phyloP scores from a whole-genome alignment of 2,797 vertebrate genomes.

The Chloroceryle amazona region DNA sequence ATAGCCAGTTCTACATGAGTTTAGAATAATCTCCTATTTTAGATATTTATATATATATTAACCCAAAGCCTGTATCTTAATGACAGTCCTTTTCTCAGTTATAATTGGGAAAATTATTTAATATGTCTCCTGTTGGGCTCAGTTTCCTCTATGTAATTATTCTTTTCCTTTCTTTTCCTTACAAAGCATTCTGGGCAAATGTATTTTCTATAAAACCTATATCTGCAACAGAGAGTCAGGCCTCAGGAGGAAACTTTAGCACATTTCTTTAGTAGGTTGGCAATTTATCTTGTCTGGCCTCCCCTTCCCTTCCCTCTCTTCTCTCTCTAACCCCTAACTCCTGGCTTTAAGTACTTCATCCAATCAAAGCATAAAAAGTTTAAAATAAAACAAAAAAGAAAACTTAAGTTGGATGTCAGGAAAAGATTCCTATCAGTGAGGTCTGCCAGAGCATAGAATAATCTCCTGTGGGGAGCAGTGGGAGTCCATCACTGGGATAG shows the following conservation, averaged over 20 bases:
- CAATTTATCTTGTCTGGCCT: background rate
- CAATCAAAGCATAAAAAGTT: slow-evolving; percentile 44
- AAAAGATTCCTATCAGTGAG: slow-evolving; percentile 43
- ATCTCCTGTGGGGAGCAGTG: slow-evolving; percentile 61
- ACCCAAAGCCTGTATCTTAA: background rate
- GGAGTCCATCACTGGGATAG: slow-evolving; percentile 54
- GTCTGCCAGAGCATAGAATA: slow-evolving; percentile 2
- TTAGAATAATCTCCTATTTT: too few relatives aligned
- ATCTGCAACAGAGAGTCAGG: slow-evolving; percentile 1
- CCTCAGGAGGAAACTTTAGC: background rate
- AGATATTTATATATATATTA: background rate
- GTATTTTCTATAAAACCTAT: slow-evolving; percentile 1
- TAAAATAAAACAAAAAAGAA: slow-evolving; percentile 54
- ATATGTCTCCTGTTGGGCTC: background rate
- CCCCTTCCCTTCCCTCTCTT: background rate
- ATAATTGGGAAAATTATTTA: background rate
- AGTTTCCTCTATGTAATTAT: background rate
- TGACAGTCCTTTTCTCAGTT: background rate
- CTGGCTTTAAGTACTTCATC: slow-evolving; percentile 17
- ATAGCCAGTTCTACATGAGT: background rate
- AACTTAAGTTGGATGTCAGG: slow-evolving; percentile 33
- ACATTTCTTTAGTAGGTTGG: background rate
- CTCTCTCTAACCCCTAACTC: background rate
- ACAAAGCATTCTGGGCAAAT: slow-evolving; percentile 14
- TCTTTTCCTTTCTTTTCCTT: background rate